Conservation (phyloP, 2,797 vertebrate species). For the Galagoides demidoff region DNA sequence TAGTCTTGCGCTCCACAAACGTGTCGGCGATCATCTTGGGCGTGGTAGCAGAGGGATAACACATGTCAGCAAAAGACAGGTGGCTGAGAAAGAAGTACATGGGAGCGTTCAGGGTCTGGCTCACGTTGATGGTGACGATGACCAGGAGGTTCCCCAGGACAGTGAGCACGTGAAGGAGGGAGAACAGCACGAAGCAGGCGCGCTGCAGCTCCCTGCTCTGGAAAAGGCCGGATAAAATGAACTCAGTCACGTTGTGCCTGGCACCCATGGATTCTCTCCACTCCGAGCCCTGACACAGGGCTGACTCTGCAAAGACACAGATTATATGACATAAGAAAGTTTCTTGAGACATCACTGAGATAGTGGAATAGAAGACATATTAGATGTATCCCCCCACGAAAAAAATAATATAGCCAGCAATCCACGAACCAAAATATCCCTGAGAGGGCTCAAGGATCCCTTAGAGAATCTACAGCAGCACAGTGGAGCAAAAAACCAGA, state of each 20-base stretch:
- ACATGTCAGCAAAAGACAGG: slow-evolving; percentile 42
- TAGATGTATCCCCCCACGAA: not conserved
- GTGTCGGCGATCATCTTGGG: slow-evolving; percentile 63
- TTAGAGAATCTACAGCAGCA: not conserved
- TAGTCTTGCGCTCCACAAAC: slow-evolving; percentile 51
- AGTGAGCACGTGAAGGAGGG: slow-evolving; percentile 41
- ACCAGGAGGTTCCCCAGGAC: slow-evolving; percentile 62
- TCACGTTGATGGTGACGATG: slow-evolving; percentile 31
- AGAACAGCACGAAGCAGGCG: slow-evolving; percentile 39
- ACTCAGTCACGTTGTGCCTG: slow-evolving; percentile 62
- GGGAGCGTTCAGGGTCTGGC: slow-evolving; percentile 13
- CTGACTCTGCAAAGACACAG: slow-evolving; percentile 46
- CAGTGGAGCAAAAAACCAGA: not conserved
- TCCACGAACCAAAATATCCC: not conserved
- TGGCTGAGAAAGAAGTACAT: slow-evolving; percentile 68
- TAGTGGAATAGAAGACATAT: not conserved
- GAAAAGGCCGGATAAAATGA: slow-evolving; percentile 51
- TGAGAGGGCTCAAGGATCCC: not conserved
- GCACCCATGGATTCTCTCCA: slow-evolving; percentile 23
- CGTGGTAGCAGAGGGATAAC: slow-evolving; percentile 20
- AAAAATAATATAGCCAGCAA: not conserved
- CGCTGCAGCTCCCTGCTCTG: not conserved
- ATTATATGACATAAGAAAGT: not conserved
- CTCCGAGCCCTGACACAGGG: not conserved
- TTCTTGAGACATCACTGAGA: not conserved